A percentile compares a stretch with the other conserved stretches of the same genome.
Evolutionary conservation across 2,113 vertebrate genomes (phyloP).

Genomic region (Chaetorhynchus papuensis): DNA sequence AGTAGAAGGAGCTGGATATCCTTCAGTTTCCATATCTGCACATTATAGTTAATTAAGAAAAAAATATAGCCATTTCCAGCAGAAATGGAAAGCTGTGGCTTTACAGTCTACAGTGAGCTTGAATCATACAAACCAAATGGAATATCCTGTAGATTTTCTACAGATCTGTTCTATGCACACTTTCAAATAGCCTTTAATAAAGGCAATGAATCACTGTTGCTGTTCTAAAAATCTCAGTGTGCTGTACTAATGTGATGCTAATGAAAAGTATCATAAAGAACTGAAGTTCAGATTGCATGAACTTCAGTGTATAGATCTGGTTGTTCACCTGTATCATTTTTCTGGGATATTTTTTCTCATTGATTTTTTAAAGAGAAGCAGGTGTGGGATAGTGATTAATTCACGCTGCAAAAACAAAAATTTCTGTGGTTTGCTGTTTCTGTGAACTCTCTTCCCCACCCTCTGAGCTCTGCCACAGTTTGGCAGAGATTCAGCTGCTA

Average conservation of each 20-base stretch:
- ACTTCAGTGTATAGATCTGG: constrained; percentile 28
- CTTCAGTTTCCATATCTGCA: constrained; percentile 53
- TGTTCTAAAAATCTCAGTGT: constrained; percentile 34
- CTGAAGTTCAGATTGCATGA: constrained; percentile 39
- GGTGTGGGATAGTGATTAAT: not conserved
- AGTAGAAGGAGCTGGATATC: not conserved
- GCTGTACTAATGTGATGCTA: constrained; percentile 36
- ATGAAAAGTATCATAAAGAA: constrained; percentile 37
- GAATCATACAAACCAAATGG: not conserved
- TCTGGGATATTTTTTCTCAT: constrained; percentile 6
- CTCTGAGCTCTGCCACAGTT: not conserved
- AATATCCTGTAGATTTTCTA: constrained; percentile 54
- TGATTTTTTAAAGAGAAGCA: constrained; percentile 56
- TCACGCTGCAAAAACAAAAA: not conserved
- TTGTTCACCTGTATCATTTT: constrained; percentile 34
- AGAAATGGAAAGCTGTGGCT: constrained; percentile 30
- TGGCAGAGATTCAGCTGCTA: constrained; percentile 28
- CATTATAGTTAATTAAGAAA: constrained; percentile 16
- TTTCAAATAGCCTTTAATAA: constrained; percentile 69
- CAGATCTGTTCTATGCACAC: constrained; percentile 20
- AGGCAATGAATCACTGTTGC: constrained; percentile 28
- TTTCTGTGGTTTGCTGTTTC: not conserved
- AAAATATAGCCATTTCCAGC: not conserved
- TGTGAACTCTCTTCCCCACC: constrained; percentile 20
- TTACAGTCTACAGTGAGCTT: not conserved